These are phyloP conservation scores for Neoaliturus tenellus DNA, from an alignment of 2,888 invertebrate genomes.

Conservation along the genomic window DNA sequence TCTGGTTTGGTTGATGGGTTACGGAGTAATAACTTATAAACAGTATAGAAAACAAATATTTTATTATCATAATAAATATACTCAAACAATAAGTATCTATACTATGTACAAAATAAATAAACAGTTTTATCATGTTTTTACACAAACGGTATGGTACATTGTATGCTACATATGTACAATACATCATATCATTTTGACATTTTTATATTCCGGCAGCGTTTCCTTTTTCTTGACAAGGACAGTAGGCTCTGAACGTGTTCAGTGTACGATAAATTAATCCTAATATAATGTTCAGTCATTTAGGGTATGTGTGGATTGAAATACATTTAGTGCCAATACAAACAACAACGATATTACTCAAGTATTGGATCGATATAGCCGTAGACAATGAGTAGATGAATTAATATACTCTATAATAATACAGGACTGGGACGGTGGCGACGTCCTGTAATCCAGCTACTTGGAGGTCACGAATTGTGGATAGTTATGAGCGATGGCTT, in stretches of 20 bases:
- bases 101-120: constrained; percentile 6
- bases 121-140: background rate
- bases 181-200: background rate
- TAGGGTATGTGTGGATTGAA: background rate
- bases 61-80: constrained; percentile 23
- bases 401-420: no score
- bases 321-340: background rate
- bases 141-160: constrained; percentile 20
- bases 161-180: constrained; percentile 20
- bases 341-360: background rate
- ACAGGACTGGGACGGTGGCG: no score
- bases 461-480: no score
- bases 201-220: background rate
- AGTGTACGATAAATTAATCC: no score
- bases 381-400: background rate
- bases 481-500: no score
- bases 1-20: no score
- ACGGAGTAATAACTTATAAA: background rate
- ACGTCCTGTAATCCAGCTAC: no score
- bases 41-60: background rate
- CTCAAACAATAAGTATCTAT: background rate
- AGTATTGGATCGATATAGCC: background rate
- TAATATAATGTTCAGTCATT: no score
- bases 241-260: background rate
- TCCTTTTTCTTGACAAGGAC: background rate